Evolutionary conservation across 1,140 invertebrate genomes (phyloP), one percentile per base, ranked within the genome.

Genomic region (Papilio aristodemus): DNA sequence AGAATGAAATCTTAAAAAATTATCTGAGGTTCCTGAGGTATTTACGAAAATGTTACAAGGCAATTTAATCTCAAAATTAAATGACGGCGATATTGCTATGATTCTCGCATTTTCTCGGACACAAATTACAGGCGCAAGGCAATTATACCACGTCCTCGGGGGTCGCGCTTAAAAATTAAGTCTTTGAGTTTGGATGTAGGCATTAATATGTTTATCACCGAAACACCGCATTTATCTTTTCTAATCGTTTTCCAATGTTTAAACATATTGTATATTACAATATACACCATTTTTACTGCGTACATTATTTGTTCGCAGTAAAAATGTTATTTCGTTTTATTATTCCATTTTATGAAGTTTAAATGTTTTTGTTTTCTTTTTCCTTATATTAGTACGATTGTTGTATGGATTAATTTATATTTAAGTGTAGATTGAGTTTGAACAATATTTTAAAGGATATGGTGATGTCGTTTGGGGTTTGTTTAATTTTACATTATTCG

Each of bases 11-110:
- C n/a, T 43, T 7, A 0, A 8, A 9, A 46, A 46, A 1, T 7
- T 46, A 32, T 6, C 2, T 32, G 6, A 2, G 27, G 7, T 9
- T 9, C 39, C 14, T 46, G 17, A 46, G 7, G 9, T 25, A 22
- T 22, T 54, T 11, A 3, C 3, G 19, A 54, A 22, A 22, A 25
- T 50, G 22, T 13, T 11, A 9, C 46, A 54, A 25, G 46, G 19
- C 46, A 54, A 54, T 54, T 46, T 54, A 54, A 25, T 32, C 17
- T 11, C 43, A 46, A 46, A 10, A 22, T 54, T 22, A 54, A 54
- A 54, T 54, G 19, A 0, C 19, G 19, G 22, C 46, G 46, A 54
- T 54, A 22, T 54, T 19, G 46, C 11, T 54, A 9, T 54, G 46
- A 54, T 54, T 54, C 22, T 54, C 46, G 46, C 46, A 19, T 25